A percentile compares a stretch with the other conserved stretches of the same genome.
These are phyloP conservation scores for Lithobates sylvaticus DNA, from an alignment of 2,797 vertebrate genomes.

Conservation along the genomic window DNA sequence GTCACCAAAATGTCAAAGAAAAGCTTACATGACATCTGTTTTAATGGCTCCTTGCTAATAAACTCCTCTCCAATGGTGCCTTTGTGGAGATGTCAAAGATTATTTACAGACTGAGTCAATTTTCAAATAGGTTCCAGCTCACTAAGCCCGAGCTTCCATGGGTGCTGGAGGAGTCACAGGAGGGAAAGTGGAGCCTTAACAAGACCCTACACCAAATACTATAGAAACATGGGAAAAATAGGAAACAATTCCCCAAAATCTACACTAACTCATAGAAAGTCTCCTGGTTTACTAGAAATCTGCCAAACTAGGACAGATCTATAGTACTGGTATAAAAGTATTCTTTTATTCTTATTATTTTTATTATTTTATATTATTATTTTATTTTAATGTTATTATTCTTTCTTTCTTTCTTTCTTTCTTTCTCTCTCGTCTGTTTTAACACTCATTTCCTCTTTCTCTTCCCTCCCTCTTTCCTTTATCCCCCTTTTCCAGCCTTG, in stretches of 20 bases:
- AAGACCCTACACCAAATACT: not conserved
- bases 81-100: conserved; percentile 79
- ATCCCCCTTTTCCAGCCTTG: too few species aligned
- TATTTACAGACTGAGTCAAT: conserved; percentile 77
- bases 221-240: not conserved
- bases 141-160: conserved; percentile 71
- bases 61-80: conserved; percentile 74
- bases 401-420: too few species aligned
- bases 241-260: not conserved
- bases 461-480: too few species aligned
- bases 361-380: too few species aligned
- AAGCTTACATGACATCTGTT: conserved; percentile 76
- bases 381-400: too few species aligned
- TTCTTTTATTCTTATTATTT: too few species aligned
- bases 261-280: not conserved
- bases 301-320: not conserved
- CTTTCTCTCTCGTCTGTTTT: too few species aligned
- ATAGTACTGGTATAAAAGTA: too few species aligned
- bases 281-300: not conserved
- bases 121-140: conserved; percentile 73
- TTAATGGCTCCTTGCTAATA: conserved; percentile 78
- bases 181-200: conserved; percentile 5
- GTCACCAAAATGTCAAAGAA: conserved; percentile 76
- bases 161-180: conserved; percentile 64
- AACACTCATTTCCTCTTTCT: too few species aligned